Evolutionary conservation across 2,113 vertebrate genomes (phyloP).

Genomic region (Podocnemis expansa): DNA sequence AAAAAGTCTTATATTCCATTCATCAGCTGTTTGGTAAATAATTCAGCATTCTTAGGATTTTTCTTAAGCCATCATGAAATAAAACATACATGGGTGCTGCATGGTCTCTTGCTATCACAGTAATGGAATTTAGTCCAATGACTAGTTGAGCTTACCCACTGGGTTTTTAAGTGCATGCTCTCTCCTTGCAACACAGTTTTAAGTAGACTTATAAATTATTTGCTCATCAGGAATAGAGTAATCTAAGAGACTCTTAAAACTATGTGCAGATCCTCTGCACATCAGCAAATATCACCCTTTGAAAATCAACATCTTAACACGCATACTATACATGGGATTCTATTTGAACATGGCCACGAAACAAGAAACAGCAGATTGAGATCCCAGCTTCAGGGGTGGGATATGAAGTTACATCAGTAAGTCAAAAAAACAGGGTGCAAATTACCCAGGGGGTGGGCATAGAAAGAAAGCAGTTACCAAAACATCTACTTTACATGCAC

Average conservation of each 20-base stretch:
- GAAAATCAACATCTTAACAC: background rate
- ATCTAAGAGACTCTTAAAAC: rapidly evolving
- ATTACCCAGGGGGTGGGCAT: background rate
- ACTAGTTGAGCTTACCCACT: slow-evolving; percentile 44
- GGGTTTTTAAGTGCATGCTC: background rate
- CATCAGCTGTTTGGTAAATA: background rate
- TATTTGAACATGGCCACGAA: background rate
- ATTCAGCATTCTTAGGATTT: background rate
- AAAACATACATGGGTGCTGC: background rate
- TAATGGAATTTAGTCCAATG: background rate
- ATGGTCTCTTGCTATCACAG: background rate
- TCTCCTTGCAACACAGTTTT: background rate
- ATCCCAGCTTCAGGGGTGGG: background rate
- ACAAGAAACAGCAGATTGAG: background rate
- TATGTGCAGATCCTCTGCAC: background rate
- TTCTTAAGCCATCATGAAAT: background rate
- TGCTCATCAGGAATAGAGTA: background rate
- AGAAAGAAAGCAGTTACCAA: background rate
- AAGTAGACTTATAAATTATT: background rate
- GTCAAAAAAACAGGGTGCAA: rapidly evolving
- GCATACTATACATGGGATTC: background rate
- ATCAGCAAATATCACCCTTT: background rate
- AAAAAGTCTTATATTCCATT: background rate
- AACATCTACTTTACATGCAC: no score
- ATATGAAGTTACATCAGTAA: background rate